phyloP scores from a whole-genome alignment of 2,113 vertebrate genomes.

The Dasyprocta punctata region DNA sequence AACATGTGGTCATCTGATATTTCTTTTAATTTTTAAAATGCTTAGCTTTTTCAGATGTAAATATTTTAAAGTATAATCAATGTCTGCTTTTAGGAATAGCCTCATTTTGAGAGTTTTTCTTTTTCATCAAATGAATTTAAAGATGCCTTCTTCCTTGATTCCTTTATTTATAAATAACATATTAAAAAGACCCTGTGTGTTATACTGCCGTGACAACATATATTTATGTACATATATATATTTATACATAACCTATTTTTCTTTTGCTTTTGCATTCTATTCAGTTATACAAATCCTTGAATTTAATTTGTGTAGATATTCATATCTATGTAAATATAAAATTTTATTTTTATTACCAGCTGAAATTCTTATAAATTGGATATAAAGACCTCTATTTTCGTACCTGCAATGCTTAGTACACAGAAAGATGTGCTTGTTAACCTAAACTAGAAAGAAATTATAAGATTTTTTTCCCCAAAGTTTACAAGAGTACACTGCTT shows the following conservation, averaged over 20 bases:
- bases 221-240: neutral
- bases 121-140: neutral
- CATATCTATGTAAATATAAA: neutral
- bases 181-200: neutral
- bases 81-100: neutral
- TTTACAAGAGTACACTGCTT: neutral
- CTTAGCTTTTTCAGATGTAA: neutral
- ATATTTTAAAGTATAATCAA: neutral
- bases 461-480: neutral
- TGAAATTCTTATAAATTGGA: neutral
- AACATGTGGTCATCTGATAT: neutral
- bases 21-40: neutral
- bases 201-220: neutral
- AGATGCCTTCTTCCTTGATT: neutral
- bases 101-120: neutral
- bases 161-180: neutral
- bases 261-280: neutral
- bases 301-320: neutral
- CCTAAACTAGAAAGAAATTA: neutral
- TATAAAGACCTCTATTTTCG: neutral
- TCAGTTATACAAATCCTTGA: neutral
- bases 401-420: neutral
- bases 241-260: neutral
- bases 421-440: neutral
- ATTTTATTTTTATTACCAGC: neutral